Evolutionary conservation across 2,797 vertebrate genomes (phyloP).

Genomic region (Spinibarbus caldwelli): DNA sequence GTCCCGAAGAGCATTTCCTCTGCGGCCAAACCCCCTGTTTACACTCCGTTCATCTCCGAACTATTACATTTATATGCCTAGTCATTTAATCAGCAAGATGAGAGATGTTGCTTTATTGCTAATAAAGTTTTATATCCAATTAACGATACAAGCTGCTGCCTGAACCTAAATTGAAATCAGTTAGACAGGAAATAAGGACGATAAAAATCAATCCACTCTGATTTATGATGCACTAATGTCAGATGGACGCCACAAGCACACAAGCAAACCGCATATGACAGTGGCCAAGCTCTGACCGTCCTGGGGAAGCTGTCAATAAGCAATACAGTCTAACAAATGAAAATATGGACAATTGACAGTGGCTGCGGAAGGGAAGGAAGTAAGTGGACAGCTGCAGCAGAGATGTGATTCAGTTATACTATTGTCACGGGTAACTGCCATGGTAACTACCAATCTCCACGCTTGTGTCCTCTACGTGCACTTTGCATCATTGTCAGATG

Average conservation of each 20-base stretch:
- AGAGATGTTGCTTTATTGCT: conserved; percentile 22
- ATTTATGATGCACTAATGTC: conserved; percentile 39
- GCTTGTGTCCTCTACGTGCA: conserved; percentile 3
- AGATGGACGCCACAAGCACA: conserved; percentile 35
- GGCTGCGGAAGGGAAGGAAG: conserved; percentile 12
- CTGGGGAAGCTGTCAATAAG: conserved; percentile 49
- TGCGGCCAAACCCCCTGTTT: conserved; percentile 24
- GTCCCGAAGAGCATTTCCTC: conserved; percentile 21
- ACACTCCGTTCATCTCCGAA: conserved; percentile 39
- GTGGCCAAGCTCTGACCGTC: conserved; percentile 45
- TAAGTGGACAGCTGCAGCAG: conserved; percentile 39
- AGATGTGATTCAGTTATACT: conserved; percentile 39
- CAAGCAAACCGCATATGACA: conserved; percentile 30
- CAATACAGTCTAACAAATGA: conserved; percentile 39
- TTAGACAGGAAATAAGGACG: conserved; percentile 49
- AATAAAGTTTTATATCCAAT: conserved; percentile 48
- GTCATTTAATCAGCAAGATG: conserved; percentile 47
- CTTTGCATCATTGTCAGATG: conserved; percentile 1
- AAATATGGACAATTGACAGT: conserved; percentile 7
- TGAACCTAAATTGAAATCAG: conserved; percentile 45
- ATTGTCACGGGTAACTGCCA: conserved; percentile 14
- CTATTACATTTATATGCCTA: conserved; percentile 45
- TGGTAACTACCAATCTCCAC: conserved; percentile 7
- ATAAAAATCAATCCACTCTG: conserved; percentile 51
- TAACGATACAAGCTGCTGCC: conserved; percentile 44